Evolutionary conservation across 2,113 vertebrate species (phyloP).

Genomic region (Prietella phreatophila): DNA sequence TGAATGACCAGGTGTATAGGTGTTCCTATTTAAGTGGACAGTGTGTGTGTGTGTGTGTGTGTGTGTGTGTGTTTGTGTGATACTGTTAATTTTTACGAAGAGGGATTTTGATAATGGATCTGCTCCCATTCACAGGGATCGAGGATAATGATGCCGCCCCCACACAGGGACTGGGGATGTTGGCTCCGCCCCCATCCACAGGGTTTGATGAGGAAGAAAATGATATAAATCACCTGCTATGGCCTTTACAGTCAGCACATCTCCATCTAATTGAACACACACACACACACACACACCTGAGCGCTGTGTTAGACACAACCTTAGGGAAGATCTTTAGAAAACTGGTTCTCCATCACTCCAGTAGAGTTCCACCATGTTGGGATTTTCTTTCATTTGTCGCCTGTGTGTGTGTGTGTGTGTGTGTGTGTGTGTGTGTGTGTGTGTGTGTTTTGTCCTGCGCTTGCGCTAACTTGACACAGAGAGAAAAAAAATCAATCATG

Average conservation of each 20-base stretch:
- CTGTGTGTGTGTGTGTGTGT: slow-evolving; percentile 25
- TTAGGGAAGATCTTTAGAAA: too few species aligned
- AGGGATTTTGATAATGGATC: background rate
- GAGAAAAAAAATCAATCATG: slow-evolving; percentile 38
- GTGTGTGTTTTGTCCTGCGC: background rate
- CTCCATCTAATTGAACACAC: background rate
- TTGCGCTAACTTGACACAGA: slow-evolving; percentile 32
- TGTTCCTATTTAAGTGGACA: background rate
- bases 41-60: background rate
- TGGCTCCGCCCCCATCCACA: background rate
- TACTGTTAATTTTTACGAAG: too few species aligned
- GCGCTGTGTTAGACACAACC: too few species aligned
- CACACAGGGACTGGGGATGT: background rate
- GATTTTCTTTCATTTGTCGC: background rate
- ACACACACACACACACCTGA: background rate
- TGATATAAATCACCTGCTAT: background rate
- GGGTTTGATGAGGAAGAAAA: background rate
- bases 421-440: slow-evolving; percentile 14
- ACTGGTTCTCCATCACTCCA: background rate
- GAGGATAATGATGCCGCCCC: background rate
- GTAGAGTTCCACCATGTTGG: background rate
- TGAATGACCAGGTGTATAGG: background rate
- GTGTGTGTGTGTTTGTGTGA: too few species aligned
- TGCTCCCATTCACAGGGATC: background rate
- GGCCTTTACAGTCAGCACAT: background rate